Evolutionary conservation across 1,140 invertebrate genomes (phyloP).

Genomic region (Lepidostoma basale): DNA sequence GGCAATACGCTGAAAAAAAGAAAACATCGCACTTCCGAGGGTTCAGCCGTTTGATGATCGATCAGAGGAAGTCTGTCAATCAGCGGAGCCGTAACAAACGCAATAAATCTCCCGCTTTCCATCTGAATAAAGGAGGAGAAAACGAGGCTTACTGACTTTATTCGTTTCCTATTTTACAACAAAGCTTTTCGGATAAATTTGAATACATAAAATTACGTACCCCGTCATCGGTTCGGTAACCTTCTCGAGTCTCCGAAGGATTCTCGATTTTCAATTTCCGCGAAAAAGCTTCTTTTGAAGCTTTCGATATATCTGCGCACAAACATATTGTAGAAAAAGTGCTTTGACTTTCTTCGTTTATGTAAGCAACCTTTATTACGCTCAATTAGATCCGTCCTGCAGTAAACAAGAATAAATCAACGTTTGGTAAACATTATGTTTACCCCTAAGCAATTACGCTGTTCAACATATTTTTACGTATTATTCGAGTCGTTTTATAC

Average conservation of each 20-base stretch:
- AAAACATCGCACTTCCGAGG: slow-evolving; percentile 6
- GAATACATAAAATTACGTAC: slow-evolving; percentile 21
- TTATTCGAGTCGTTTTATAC: no score
- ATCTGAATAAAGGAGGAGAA: slow-evolving; percentile 6
- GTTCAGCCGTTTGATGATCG: slow-evolving; percentile 13
- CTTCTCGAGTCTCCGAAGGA: neutral
- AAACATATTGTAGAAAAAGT: no score
- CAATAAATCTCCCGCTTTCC: slow-evolving; percentile 6
- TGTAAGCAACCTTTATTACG: no score
- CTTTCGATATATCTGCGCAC: slow-evolving; percentile 6
- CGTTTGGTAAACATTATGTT: no score
- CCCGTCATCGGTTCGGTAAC: slow-evolving; percentile 17
- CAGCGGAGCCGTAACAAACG: slow-evolving; percentile 17
- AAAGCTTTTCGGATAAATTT: slow-evolving; percentile 24
- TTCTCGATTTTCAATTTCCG: slow-evolving; percentile 15
- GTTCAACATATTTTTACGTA: no score
- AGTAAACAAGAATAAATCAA: no score
- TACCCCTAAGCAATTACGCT: no score
- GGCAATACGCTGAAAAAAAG: no score
- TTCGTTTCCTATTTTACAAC: slow-evolving; percentile 20
- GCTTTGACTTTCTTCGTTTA: no score
- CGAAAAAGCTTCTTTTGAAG: neutral
- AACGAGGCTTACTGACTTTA: slow-evolving; percentile 19
- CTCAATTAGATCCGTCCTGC: no score
- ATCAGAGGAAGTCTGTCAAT: slow-evolving; percentile 16